A percentile compares a stretch with the other conserved stretches of the same genome.
Evolutionary conservation across 53 echinoderm and acorn worm species (phyloP).

Genomic region (Echinarachnius parma): DNA sequence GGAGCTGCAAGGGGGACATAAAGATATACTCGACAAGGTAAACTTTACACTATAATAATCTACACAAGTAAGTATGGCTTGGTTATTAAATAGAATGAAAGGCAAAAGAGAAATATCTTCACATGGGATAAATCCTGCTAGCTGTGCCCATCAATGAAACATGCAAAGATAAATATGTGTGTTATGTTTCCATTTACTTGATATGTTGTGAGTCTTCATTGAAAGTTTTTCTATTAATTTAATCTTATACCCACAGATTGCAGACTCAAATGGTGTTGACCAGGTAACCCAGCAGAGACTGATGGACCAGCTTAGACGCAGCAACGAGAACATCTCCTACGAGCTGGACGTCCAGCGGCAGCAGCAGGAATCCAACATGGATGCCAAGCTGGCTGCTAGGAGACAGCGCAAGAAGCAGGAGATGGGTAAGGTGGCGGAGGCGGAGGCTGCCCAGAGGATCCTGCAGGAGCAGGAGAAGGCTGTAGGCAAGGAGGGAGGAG

Average conservation of each 20-base stretch:
- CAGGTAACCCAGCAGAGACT: constrained; percentile 85
- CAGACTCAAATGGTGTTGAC: constrained; percentile 55
- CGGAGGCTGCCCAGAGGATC: constrained; percentile 75
- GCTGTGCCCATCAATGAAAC: no score
- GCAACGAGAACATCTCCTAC: constrained; percentile 79
- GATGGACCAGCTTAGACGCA: constrained; percentile 79
- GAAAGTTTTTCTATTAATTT: no score
- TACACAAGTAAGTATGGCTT: no score
- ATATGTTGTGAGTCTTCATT: no score
- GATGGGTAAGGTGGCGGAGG: constrained; percentile 67
- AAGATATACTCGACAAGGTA: constrained; percentile 71
- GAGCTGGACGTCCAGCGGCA: constrained; percentile 73
- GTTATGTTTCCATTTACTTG: no score
- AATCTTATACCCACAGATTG: neutral
- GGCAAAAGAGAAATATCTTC: no score
- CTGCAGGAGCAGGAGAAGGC: constrained; percentile 79
- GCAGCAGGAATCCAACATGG: constrained; percentile 72
- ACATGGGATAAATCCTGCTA: no score
- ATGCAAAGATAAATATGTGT: no score
- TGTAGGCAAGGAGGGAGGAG: constrained; percentile 49
- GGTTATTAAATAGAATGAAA: no score
- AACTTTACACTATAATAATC: no score
- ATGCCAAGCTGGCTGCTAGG: constrained; percentile 73
- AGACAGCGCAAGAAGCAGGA: constrained; percentile 65
- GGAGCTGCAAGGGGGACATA: constrained; percentile 79